Evolutionary conservation across 2,113 vertebrate genomes (phyloP), one percentile per base, ranked within the genome.

Genomic region (Leptocoma aspasia): DNA sequence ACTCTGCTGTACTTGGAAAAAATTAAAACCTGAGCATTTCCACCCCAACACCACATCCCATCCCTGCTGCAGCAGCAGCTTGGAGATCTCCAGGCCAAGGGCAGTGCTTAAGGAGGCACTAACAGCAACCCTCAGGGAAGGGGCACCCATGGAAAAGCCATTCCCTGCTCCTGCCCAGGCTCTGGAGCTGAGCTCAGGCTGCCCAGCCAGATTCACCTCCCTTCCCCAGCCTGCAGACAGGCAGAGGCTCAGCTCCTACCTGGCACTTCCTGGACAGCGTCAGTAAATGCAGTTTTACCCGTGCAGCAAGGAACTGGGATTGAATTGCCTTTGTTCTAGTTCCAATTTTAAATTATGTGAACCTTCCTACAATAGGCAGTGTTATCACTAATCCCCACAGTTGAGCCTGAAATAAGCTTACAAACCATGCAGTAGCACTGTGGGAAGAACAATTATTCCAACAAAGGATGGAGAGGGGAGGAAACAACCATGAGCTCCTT

Each of bases 301-400:
- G 0, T 20, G 24, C 44, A 53, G 72, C 9, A 2, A 82, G 77
- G 93, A 89, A 66, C 23, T 73, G 79, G 83, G 85, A 96, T 86
- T 95, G 94, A 96, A 94, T 89, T 96, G 94, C 92, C 63, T 97
- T 96, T 98, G 97, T 98, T 92, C 95, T 93, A 94, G 56, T 95
- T 95, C 94, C 93, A 94, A 60, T 96, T 98, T 97, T 98, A 97
- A 97, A 97, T 97, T 97, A 96, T 95, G 94, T 91, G 95, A 97
- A 92, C 45, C 92, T 94, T 59, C 33, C n/a, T 84, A 97, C 96
- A 97, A 95, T 90, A 97, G 92, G 95, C 92, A 94, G 95, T 6
- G 79, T 97, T 96, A 92, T 95, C 89, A 76, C 95, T 94, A 96
- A 93, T 97, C 96, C 97, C 95, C 93, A 95, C 93, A 82, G 97